phyloP scores from a whole-genome alignment of 1,140 invertebrate species.

The Drosophila sp. region DNA sequence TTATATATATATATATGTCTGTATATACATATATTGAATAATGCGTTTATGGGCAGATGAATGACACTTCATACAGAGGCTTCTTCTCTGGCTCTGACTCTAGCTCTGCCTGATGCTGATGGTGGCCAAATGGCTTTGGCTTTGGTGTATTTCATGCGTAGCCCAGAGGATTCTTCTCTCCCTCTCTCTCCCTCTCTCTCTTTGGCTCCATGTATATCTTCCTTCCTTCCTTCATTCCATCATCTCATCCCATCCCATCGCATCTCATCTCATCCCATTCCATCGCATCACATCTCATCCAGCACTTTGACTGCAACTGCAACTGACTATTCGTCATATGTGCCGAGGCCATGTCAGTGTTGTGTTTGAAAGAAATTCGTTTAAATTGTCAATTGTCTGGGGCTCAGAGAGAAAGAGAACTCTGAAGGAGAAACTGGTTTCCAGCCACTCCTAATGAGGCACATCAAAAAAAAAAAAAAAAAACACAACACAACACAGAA shows the following conservation, averaged over 20 bases:
- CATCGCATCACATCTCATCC: slow-evolving; percentile 7
- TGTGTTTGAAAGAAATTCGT: slow-evolving; percentile 77
- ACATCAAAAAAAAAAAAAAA: slow-evolving; percentile 52
- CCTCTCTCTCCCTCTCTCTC: background rate
- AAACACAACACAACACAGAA: slow-evolving; percentile 17
- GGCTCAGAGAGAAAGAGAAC: slow-evolving; percentile 30
- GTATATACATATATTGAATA: slow-evolving; percentile 65
- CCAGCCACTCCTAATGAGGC: slow-evolving; percentile 75
- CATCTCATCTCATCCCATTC: background rate
- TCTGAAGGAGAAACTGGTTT: slow-evolving; percentile 58
- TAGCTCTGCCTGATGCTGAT: slow-evolving; percentile 37
- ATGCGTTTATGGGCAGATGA: slow-evolving; percentile 80
- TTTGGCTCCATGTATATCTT: background rate
- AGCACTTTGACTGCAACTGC: slow-evolving; percentile 59
- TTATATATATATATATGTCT: background rate
- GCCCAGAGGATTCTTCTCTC: slow-evolving; percentile 18
- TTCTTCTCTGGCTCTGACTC: slow-evolving; percentile 28
- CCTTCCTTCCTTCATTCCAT: slow-evolving; percentile 8
- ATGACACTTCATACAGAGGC: slow-evolving; percentile 71
- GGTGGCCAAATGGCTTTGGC: slow-evolving; percentile 45
- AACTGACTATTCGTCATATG: slow-evolving; percentile 75
- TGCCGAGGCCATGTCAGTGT: slow-evolving; percentile 68
- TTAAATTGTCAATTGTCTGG: slow-evolving; percentile 80
- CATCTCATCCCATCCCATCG: background rate
- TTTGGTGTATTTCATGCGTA: slow-evolving; percentile 74